Conservation (phyloP, 1,140 invertebrate genomes). For the Drosophila busckii region DNA sequence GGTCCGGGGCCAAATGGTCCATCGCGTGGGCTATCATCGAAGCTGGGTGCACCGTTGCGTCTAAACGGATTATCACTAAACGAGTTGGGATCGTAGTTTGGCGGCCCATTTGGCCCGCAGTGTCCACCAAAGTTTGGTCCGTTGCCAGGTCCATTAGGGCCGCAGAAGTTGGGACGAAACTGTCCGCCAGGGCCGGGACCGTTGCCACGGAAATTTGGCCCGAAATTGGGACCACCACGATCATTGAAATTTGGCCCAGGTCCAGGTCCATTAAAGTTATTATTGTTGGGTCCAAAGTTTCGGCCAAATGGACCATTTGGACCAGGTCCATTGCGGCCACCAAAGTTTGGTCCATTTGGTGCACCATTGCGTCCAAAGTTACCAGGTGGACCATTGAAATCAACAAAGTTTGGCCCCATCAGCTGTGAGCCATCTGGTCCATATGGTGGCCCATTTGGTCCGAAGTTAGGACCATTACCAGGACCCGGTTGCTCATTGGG, state of each 20-base stretch:
- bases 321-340: constrained; percentile 26
- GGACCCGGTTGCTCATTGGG: not conserved
- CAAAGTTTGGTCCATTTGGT: constrained; percentile 14
- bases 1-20: constrained; percentile 23
- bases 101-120: constrained; percentile 9
- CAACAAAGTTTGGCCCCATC: constrained; percentile 16
- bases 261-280: constrained; percentile 31
- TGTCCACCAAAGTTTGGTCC: constrained; percentile 23
- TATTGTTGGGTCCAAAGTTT: constrained; percentile 37
- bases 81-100: constrained; percentile 10
- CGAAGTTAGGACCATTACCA: constrained; percentile 8
- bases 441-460: constrained; percentile 14
- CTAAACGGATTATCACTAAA: constrained; percentile 54
- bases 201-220: constrained; percentile 39
- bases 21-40: constrained; percentile 31
- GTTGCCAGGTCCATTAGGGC: constrained; percentile 21
- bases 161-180: constrained; percentile 20
- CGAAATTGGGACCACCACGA: constrained; percentile 24
- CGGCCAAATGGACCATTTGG: constrained; percentile 32
- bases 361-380: constrained; percentile 13
- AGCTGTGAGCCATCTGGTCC: constrained; percentile 14
- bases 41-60: constrained; percentile 35
- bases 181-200: constrained; percentile 10
- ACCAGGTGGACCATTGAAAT: constrained; percentile 14
- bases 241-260: constrained; percentile 26